A percentile compares a stretch with the other conserved stretches of the same genome.
Conservation (phyloP, 2,888 invertebrate genomes). For the Yponomeuta evonymella region DNA sequence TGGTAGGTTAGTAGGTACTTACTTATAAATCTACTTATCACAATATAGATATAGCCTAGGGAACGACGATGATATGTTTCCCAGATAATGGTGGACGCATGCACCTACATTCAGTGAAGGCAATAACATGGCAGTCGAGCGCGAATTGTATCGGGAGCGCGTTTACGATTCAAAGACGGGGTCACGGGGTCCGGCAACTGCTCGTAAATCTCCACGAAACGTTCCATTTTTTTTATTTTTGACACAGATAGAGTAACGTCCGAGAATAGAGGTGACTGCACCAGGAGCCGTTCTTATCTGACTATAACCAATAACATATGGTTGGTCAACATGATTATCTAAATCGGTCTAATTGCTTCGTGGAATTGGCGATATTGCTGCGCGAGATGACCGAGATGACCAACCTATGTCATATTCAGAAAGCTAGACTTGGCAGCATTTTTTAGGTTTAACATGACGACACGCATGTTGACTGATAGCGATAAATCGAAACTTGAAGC, state of each 20-base stretch:
- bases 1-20: not conserved
- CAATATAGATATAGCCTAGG: not conserved
- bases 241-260: constrained; percentile 45
- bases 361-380: too few relatives aligned
- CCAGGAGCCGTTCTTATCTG: not conserved
- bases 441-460: too few relatives aligned
- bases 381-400: too few relatives aligned
- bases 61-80: not conserved
- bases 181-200: constrained; percentile 67
- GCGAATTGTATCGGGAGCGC: constrained; percentile 51
- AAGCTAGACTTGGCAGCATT: too few relatives aligned
- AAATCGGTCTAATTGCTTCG: too few relatives aligned
- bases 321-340: not conserved
- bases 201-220: constrained; percentile 54
- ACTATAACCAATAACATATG: not conserved
- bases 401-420: too few relatives aligned
- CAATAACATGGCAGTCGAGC: constrained; percentile 7
- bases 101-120: not conserved
- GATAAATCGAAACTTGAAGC: too few relatives aligned
- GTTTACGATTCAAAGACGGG: constrained; percentile 58
- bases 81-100: constrained; percentile 1
- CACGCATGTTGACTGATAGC: too few relatives aligned
- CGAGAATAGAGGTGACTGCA: constrained; percentile 32
- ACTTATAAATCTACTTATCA: not conserved
- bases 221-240: constrained; percentile 53